Percentiles rank a stretch among this genome's conserved stretches.
These are phyloP conservation scores for Euzophera pinguis DNA, from an alignment of 2,888 invertebrate genomes.

Conservation along the genomic window DNA sequence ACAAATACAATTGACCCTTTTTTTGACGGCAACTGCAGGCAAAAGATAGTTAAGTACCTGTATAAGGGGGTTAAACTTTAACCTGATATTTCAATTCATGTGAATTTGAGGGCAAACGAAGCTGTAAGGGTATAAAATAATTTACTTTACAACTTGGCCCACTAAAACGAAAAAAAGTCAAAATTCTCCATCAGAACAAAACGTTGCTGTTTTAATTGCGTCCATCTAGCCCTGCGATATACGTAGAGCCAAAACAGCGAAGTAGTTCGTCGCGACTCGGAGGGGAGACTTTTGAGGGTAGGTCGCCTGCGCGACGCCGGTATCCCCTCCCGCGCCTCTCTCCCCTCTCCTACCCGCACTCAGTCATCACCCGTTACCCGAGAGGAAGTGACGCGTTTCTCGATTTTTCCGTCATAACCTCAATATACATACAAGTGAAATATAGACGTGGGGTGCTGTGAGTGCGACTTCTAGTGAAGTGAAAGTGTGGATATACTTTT, in stretches of 20 bases:
- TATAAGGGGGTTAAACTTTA: no score
- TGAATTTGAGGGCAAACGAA: no score
- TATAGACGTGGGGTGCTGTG: constrained; percentile 3
- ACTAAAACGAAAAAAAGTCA: neutral
- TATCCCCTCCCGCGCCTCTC: constrained; percentile 24
- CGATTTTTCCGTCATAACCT: neutral
- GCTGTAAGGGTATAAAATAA: no score
- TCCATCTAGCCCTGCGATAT: constrained; percentile 39
- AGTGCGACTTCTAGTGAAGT: constrained; percentile 11
- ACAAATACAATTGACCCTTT: no score
- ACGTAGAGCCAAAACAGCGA: constrained; percentile 54
- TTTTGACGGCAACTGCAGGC: no score
- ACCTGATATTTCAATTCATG: no score
- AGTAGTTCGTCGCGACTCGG: constrained; percentile 40
- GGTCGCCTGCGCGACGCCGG: constrained; percentile 52
- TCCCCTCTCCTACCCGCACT: constrained; percentile 29
- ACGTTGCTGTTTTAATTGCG: constrained; percentile 32
- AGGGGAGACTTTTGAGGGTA: constrained; percentile 22
- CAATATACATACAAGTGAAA: neutral
- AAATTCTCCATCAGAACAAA: neutral
- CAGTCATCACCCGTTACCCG: constrained; percentile 43
- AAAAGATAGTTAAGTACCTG: no score
- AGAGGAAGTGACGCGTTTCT: constrained; percentile 24
- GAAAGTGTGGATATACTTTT: constrained; percentile 6
- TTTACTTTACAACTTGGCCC: neutral